phyloP scores from a whole-genome alignment of 1,140 invertebrate species.

The Heliothis subflexa region DNA sequence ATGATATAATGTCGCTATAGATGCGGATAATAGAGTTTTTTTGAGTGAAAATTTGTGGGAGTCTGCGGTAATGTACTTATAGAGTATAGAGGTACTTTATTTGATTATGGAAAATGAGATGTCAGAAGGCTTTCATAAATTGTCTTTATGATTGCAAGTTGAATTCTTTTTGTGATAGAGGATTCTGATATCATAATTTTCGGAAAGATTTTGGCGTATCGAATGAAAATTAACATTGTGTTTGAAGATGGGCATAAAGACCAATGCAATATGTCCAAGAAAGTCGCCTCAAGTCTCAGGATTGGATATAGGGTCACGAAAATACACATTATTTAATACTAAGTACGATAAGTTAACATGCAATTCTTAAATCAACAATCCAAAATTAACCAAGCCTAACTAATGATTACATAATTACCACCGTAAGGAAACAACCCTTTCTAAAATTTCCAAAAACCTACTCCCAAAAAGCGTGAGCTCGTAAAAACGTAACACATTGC shows the following conservation, averaged over 20 bases:
- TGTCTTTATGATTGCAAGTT: too few species aligned
- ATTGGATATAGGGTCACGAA: too few species aligned
- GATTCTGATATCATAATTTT: too few species aligned
- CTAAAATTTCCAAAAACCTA: conserved; percentile 31
- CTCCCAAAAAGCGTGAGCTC: conserved; percentile 47
- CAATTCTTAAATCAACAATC: too few species aligned
- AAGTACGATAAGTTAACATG: too few species aligned
- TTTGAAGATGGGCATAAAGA: too few species aligned
- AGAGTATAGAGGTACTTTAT: neutral
- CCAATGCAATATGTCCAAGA: too few species aligned
- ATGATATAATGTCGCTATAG: conserved; percentile 45
- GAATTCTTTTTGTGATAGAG: too few species aligned
- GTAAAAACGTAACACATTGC: conserved; percentile 56
- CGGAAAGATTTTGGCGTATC: too few species aligned
- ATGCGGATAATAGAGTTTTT: conserved; percentile 37
- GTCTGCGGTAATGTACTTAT: neutral
- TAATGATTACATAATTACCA: conserved; percentile 20
- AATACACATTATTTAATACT: too few species aligned
- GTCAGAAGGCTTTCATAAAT: neutral
- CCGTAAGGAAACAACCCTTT: conserved; percentile 21
- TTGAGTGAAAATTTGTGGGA: conserved; percentile 17
- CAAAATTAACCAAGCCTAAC: neutral
- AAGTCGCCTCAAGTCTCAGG: too few species aligned
- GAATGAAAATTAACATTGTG: too few species aligned
- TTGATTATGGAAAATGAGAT: neutral